Base-by-base conservation (phyloP, 2,888 invertebrate genomes). In the Julus scandinavius region DNA sequence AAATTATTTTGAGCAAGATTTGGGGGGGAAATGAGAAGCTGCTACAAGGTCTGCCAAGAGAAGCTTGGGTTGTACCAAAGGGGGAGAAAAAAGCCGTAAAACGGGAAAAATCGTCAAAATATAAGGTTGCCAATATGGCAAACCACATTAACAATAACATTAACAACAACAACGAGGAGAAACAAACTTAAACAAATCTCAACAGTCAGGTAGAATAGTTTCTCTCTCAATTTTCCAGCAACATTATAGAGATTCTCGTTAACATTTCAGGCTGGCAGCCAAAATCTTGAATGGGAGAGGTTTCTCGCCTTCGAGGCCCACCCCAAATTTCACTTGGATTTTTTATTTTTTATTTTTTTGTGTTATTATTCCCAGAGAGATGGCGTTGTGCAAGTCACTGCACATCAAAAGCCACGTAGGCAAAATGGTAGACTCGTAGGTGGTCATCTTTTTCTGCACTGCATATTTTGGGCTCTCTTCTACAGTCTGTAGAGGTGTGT, bases 131-230 rank as follows among this genome's bases (percentile, higher is more conserved):
- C 72, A 72, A 72, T 72, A 72, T 72, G 72, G 72, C 72, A 7
- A 72, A 72, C 72, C 72, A 29, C 72, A 29, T 72, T 72, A 72
- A 72, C 72, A 72, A 72, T 72, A 72, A 72, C 72, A 72, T 72
- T 72, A 72, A 72, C 72, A 72, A 72, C 72, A 72, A 72, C 72
- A 72, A 72, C 29, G 72, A 72, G 72, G 72, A 72, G 72, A 72
- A 72, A 72, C 72, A 72, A 72, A 72, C 72, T 72, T 72, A n/a
- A 72, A 72, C 72, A 72, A 72, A 72, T 72, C 72, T 72, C 72
- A 72, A 72, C 72, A 72, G 72, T 72, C 72, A 29, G 72, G n/a
- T 72, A 72, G 72, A 72, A 72, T 72, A 72, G 72, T 72, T 72
- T 72, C 72, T 72, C 72, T 72, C 72, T 72, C 72, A n/a, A 72